A percentile compares a stretch with the other conserved stretches of the same genome.
Conservation (phyloP, 30 jellyfish, hydroid and myxozoan genomes). For the Aurelia aurita region DNA sequence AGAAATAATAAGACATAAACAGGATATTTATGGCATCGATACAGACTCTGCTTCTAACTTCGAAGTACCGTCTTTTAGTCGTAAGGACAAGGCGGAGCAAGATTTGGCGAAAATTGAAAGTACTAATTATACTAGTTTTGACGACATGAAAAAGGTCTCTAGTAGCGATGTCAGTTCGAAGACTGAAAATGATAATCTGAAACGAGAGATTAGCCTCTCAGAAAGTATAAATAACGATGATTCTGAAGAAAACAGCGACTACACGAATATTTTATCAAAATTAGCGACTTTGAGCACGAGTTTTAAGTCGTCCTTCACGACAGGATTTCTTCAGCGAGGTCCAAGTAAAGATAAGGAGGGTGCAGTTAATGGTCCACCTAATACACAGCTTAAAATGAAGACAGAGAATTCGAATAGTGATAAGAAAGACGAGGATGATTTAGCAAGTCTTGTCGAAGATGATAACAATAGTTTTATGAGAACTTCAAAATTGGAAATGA, state of each 20-base stretch:
- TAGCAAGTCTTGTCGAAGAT: constrained; percentile 36
- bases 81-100: background rate
- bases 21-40: constrained; percentile 5
- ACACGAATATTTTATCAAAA: constrained; percentile 40
- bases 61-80: constrained; percentile 30
- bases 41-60: background rate
- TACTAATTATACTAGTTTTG: background rate
- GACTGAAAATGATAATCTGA: too few species aligned
- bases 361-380: too few species aligned
- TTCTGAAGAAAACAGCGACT: constrained; percentile 23
- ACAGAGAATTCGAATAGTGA: too few species aligned
- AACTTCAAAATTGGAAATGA: constrained; percentile 46
- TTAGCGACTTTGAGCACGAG: constrained; percentile 67
- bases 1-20: constrained; percentile 35
- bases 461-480: constrained; percentile 45
- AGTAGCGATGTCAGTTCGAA: too few species aligned
- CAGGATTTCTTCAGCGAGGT: constrained; percentile 39
- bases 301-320: constrained; percentile 53
- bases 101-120: background rate
- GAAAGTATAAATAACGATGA: constrained; percentile 11
- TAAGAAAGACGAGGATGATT: constrained; percentile 3
- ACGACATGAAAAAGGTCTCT: too few species aligned
- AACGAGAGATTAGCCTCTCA: background rate
- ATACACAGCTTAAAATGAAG: too few species aligned
- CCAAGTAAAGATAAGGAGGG: background rate